Conservation (phyloP, 2,888 invertebrate species). For the Drosophila flavopinicola region DNA sequence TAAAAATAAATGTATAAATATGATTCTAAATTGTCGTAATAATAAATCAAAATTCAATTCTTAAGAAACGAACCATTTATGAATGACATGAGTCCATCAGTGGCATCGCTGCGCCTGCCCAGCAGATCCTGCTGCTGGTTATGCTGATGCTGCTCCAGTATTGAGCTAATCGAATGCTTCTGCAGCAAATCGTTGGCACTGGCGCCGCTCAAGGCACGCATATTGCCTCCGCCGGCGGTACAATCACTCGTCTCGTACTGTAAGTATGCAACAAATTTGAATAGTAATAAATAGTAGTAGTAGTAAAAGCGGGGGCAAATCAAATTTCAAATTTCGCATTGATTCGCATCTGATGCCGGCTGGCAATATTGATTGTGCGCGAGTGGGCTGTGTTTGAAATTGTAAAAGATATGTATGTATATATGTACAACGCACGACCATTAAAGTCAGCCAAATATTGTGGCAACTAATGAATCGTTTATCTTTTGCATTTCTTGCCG, state of each 20-base stretch:
- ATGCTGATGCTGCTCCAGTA: constrained; percentile 75
- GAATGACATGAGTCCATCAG: constrained; percentile 75
- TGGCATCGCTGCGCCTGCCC: constrained; percentile 65
- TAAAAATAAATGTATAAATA: background rate
- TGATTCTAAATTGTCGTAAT: background rate
- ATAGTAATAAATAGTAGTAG: constrained; percentile 59
- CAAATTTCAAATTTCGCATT: too few relatives aligned
- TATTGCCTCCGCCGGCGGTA: constrained; percentile 49
- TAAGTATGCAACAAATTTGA: constrained; percentile 46
- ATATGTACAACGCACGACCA: constrained; percentile 22
- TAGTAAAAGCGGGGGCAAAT: constrained; percentile 54
- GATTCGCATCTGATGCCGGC: constrained; percentile 23
- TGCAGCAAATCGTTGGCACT: constrained; percentile 60
- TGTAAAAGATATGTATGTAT: background rate
- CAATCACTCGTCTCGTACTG: constrained; percentile 77
- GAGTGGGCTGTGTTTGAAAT: background rate
- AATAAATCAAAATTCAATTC: background rate
- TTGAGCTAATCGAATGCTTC: constrained; percentile 33
- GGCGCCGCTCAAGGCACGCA: constrained; percentile 78
- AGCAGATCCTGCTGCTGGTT: constrained; percentile 77
- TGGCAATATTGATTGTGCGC: constrained; percentile 64
- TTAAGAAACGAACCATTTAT: constrained; percentile 79
- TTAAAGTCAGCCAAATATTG: constrained; percentile 54
- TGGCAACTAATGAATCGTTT: constrained; percentile 80
- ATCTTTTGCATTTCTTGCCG: constrained; percentile 79